Evolutionary conservation across 1,140 invertebrate species (phyloP).

Genomic region (Pantala flavescens): DNA sequence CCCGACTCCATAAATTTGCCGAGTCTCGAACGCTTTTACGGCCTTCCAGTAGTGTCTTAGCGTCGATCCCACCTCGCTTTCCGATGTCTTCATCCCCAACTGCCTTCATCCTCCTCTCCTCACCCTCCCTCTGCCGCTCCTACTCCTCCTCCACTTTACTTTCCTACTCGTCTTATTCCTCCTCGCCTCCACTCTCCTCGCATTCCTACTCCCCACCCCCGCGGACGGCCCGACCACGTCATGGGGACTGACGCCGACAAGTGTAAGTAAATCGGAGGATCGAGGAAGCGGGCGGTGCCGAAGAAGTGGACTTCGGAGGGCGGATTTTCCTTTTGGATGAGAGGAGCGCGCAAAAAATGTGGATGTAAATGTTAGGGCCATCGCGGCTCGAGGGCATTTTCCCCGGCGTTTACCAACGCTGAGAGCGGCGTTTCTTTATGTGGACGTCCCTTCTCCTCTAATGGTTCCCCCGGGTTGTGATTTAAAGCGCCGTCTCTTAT

Average conservation of each 20-base stretch:
- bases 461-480: too few relatives aligned
- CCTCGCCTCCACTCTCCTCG: neutral
- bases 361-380: too few relatives aligned
- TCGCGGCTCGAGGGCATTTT: too few relatives aligned
- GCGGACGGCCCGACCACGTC: neutral
- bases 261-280: neutral
- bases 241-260: constrained; percentile 2
- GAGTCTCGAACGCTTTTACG: too few relatives aligned
- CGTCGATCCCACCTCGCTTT: neutral
- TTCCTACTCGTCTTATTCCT: constrained; percentile 26
- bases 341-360: too few relatives aligned
- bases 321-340: too few relatives aligned
- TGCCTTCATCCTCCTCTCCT: constrained; percentile 15
- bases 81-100: neutral
- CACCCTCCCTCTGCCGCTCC: constrained; percentile 20
- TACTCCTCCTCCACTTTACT: constrained; percentile 22
- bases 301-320: neutral
- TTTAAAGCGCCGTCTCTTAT: too few relatives aligned
- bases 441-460: too few relatives aligned
- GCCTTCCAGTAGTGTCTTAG: too few relatives aligned
- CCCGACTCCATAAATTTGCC: too few relatives aligned
- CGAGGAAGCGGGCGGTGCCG: neutral
- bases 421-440: too few relatives aligned
- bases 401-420: too few relatives aligned
- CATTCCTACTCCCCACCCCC: neutral